Base-by-base conservation (phyloP, 2,113 vertebrate species). In the Protomyctophum bolini region DNA sequence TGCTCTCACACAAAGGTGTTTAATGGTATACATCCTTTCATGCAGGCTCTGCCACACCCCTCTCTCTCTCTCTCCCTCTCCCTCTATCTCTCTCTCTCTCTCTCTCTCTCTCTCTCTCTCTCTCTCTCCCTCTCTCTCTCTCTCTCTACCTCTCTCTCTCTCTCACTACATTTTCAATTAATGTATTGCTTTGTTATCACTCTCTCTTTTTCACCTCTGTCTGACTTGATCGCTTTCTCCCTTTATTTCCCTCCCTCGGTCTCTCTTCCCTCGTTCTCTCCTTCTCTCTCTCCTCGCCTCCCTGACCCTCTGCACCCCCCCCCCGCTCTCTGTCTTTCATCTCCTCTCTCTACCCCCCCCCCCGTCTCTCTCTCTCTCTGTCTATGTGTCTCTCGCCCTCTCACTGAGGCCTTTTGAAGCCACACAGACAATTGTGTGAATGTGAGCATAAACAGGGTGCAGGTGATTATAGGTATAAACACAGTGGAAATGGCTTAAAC, bases 11-110 rank as follows among this genome's bases (percentile, higher is more conserved):
- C 84, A 89, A 89, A 86, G 86, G 82, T 83, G 83, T 82, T 88
- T 89, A 83, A 86, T 84, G 78, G 82, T 86, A 90, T 89, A 87
- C 88, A 86, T 33, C 81, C 87, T 91, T 91, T 90, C 83, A 89
- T 59, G 8, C 5, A 84, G 81, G 86, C 70, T 12, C 75, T 28
- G 65, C 68, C 76, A 83, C 80, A 73, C 75, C 85, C 76, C 78
- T 69, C 74, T 67, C 80, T 15, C 70, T 45, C 33, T 33, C 33
- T 33, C 33, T 33, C 33, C 4, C 33, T 33, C 33, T 33, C 33
- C 73, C 85, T 77, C 78, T 69, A 72, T 67, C 80, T 15, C 68
- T 45, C 85, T 77, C 78, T 69, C 74, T 67, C 80, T 15, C 70
- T 45, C 85, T 77, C 78, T 69, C 74, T 67, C 80, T 15, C 70